Evolutionary conservation across 2,797 vertebrate genomes (phyloP).

Genomic region (Gambelia wislizenii): DNA sequence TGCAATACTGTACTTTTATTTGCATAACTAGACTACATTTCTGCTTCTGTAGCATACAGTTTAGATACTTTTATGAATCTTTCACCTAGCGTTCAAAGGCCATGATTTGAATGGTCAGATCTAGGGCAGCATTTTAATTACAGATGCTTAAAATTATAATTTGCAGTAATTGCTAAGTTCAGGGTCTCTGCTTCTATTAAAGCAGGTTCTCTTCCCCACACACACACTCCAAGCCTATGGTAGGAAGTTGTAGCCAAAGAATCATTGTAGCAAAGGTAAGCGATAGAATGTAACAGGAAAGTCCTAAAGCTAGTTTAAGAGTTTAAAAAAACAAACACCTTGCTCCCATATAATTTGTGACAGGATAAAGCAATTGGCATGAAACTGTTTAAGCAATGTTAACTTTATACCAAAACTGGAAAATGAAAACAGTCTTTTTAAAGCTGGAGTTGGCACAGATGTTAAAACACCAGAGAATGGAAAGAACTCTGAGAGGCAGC

Average conservation of each 20-base stretch:
- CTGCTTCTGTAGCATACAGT: not conserved
- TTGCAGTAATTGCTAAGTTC: not conserved
- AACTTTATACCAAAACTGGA: not conserved
- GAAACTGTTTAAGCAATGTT: not conserved
- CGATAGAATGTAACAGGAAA: not conserved
- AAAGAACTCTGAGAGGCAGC: constrained; percentile 27
- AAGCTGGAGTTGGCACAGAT: not conserved
- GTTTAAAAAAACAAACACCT: not conserved
- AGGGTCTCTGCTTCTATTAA: not conserved
- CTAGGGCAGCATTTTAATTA: not conserved
- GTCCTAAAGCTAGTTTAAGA: too few species aligned
- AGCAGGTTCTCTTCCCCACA: not conserved
- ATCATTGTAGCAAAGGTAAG: not conserved
- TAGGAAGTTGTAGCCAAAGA: not conserved
- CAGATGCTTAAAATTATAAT: not conserved
- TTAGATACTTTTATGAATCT: not conserved
- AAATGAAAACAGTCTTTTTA: not conserved
- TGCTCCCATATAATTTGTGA: not conserved
- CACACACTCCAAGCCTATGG: not conserved
- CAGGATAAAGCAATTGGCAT: not conserved
- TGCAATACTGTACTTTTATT: not conserved
- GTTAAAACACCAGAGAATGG: not conserved
- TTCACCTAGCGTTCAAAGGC: not conserved
- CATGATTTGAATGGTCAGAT: not conserved
- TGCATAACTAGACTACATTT: not conserved